These are phyloP conservation scores for Cyclina sinensis DNA, from an alignment of 1,140 invertebrate species.

Conservation along the genomic window DNA sequence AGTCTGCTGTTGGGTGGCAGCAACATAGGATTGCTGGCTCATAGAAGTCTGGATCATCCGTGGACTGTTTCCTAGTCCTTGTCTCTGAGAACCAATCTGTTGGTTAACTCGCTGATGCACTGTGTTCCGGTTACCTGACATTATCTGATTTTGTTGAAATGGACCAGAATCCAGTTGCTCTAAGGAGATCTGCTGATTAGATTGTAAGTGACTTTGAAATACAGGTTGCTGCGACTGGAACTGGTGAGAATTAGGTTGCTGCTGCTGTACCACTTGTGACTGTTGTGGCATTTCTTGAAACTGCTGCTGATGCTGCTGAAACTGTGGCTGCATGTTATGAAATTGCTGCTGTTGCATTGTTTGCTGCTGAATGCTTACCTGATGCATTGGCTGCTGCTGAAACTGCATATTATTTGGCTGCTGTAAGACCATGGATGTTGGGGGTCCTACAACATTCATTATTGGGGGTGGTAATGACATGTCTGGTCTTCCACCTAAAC, in stretches of 20 bases:
- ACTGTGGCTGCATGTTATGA: slow-evolving; percentile 19
- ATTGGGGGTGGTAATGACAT: slow-evolving; percentile 46
- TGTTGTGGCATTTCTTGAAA: slow-evolving; percentile 31
- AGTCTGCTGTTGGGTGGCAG: slow-evolving; percentile 24
- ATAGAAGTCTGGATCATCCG: not conserved
- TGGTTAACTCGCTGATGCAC: not conserved
- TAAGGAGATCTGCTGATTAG: not conserved
- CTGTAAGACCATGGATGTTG: slow-evolving; percentile 3
- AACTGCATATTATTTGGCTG: slow-evolving; percentile 12
- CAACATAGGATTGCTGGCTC: not conserved
- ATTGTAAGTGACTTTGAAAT: not conserved
- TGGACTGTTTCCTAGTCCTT: not conserved
- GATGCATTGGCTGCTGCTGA: slow-evolving; percentile 28
- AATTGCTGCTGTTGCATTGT: slow-evolving; percentile 16
- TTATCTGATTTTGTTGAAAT: slow-evolving; percentile 36
- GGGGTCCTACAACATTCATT: not conserved
- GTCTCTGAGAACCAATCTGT: not conserved
- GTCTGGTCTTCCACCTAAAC: slow-evolving; percentile 16
- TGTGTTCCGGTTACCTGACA: not conserved
- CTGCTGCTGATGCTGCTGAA: slow-evolving; percentile 39
- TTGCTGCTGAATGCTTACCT: slow-evolving; percentile 15
- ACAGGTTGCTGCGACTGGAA: slow-evolving; percentile 5
- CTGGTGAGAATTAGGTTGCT: not conserved
- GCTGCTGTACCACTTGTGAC: slow-evolving; percentile 24
- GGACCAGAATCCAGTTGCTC: slow-evolving; percentile 17